phyloP scores from a whole-genome alignment of 2,888 invertebrate genomes.

The Volucella inflata region DNA sequence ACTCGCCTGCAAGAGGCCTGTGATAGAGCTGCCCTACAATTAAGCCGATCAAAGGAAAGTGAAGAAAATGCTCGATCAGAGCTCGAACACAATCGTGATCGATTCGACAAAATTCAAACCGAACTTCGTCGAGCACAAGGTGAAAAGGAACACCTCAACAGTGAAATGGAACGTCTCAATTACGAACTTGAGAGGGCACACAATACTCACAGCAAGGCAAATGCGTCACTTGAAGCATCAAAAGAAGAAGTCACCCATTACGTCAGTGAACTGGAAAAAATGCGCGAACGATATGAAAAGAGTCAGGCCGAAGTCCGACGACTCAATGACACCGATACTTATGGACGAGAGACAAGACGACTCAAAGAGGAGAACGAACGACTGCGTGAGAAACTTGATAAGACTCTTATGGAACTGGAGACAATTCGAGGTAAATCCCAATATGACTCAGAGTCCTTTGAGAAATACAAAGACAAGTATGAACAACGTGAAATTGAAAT shows the following conservation, averaged over 20 bases:
- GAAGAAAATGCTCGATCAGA: conserved; percentile 96
- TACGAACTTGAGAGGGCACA: conserved; percentile 94
- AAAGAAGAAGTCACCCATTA: conserved; percentile 95
- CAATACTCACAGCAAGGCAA: conserved; percentile 93
- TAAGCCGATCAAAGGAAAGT: conserved; percentile 93
- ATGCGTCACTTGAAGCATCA: conserved; percentile 93
- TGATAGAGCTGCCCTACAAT: conserved; percentile 92
- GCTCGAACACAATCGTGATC: conserved; percentile 93
- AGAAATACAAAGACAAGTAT: conserved; percentile 90
- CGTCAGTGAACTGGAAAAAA: conserved; percentile 94
- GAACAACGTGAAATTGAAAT: conserved; percentile 90
- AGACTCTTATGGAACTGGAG: conserved; percentile 91
- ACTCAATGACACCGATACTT: conserved; percentile 91
- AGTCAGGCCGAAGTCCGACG: conserved; percentile 92
- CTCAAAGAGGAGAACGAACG: conserved; percentile 92
- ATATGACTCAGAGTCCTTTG: conserved; percentile 89
- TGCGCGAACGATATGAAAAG: conserved; percentile 95
- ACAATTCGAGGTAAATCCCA: conserved; percentile 92
- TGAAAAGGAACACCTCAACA: conserved; percentile 93
- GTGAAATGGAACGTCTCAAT: conserved; percentile 92
- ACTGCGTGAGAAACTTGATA: conserved; percentile 91
- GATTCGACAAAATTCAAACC: conserved; percentile 94
- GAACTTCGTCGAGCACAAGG: conserved; percentile 92
- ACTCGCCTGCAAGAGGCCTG: conserved; percentile 94
- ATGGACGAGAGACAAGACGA: conserved; percentile 91